Evolutionary conservation across 2,797 vertebrate genomes (phyloP), one percentile per base, ranked within the genome.

Genomic region (Typhlichthys subterraneus): DNA sequence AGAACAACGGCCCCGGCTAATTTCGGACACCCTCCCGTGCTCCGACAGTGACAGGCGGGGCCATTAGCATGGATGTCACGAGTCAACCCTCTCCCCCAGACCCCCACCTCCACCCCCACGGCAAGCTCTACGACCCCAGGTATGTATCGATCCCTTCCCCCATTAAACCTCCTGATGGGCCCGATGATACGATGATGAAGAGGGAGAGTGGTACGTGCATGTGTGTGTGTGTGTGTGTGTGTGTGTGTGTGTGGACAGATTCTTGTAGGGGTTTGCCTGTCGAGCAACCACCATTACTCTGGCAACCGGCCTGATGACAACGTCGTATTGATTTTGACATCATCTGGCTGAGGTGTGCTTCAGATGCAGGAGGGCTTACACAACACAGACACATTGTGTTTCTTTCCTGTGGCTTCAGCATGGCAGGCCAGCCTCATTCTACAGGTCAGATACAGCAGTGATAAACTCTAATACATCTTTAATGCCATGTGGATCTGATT

Each of bases 251-350:
- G 29, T 55, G 53, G 11, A 19, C 19, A 12, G 11, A 19, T 46
- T 42, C 13, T 14, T 46, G 42, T 12, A 6, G 17, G 56, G 46
- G 57, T 58, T 45, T 48, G 57, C 67, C 59, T 71, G 72, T 19
- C 38, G 70, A 63, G 69, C 76, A 63, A 9, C 52, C 78, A 12
- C 81, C 74, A 80, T 85, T 83, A 77, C 75, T 85, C 77, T 53
- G 66, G 15, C 53, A 75, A 69, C 65, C 13, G 55, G 65, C 64
- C 75, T 49, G 82, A 76, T 86, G 87, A 87, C 86, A 90, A 82
- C 83, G 79, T 60, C 65, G 7, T 88, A 91, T 90, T 90, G 92
- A 91, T 92, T 85, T 84, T 80, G 82, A 86, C 81, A 89, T 89
- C 83, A 88, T 86, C 84, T 83, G 72, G 61, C 80, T 59, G 70